Evolutionary conservation across 2,888 invertebrate genomes (phyloP), one percentile per base, ranked within the genome.

Genomic region (Iselma pallidipennis): DNA sequence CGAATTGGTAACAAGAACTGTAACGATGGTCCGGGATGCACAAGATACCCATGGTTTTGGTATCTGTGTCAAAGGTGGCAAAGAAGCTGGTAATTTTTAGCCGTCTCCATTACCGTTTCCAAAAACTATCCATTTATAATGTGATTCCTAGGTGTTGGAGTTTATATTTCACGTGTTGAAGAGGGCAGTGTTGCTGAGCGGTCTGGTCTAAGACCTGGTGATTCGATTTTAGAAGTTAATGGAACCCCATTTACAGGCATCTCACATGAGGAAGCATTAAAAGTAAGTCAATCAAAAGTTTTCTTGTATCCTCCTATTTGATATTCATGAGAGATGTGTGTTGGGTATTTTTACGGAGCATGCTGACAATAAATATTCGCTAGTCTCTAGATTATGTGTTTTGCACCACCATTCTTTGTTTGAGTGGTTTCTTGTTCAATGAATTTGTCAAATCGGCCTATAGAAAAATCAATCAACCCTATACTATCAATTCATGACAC

Each of bases 171-270:
- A 76, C 86, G 94, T 76, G 92, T 95, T 75, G 94, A 95, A 81
- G 94, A 94, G 76, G 92, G 92, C 67, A 94, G 94, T 75, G 91
- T 94, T 72, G 94, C 95, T 68, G 94, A 95, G 82, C 87, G 93
- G 70, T 91, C 92, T 66, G 95, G 95, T 67, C 86, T 95, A 69
- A 88, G 93, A 77, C 93, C 94, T 68, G 96, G 96, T 68, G 96
- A 96, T 85, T 94, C 96, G 80, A 96, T 96, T 80, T 86, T 96
- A 76, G 95, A 95, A 83, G 96, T 96, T 71, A 96, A 96, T 83
- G 96, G 95, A 66, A 93, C 92, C 65, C 95, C 95, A 68, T 96
- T 96, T 83, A 92, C 92, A 59, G 94, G 92, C 76, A 94, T 96
- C 80, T 91, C 92, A 69, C 96, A 96, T 82, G 92, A 94, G 80